Base-by-base conservation (phyloP, 2,113 vertebrate species). In the Isichthys henryi region DNA sequence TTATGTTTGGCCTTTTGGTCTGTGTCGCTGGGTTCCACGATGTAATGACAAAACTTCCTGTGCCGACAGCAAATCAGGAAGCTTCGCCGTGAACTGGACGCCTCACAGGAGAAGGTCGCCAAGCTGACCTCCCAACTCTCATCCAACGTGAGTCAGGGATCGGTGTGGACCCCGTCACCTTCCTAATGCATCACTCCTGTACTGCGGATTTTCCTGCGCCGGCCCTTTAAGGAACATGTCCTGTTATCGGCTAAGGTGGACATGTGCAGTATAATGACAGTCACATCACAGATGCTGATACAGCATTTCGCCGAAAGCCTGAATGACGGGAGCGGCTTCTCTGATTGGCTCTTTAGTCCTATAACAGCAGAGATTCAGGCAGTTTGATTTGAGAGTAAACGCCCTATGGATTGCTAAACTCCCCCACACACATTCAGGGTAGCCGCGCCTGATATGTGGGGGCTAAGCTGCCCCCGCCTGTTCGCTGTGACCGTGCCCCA, bases 71-170 rank as follows among this genome's bases (percentile, higher is more conserved):
- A 98, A 97, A 97, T 98, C 91, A 96, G 97, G 91, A 98, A 97
- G 90, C 94, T 98, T n/a, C 93, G 97, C 58, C 95, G 97, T 89
- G 97, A 97, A 48, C 91, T 98, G 87, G 96, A 97, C 89, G 96
- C 97, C 21, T 98, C 97, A 0, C 97, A 98, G 90, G 97, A 97
- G 92, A 98, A 98, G 93, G 97, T 98, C 70, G 97, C 97, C 27
- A 97, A 96, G 0, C 96, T 98, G 49, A 98, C 97, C 43, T 97
- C 96, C 87, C 97, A 98, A 0, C 95, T 98, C 86, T 97, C 96
- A 87, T 96, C 97, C 91, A 98, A 98, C 88, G 97, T 97, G 94
- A 97, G 97, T 96, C 82, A 52, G 8, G 3, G 11, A 17, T 43
- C 80, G 17, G 21, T 8, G 7, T 45, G 43, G 35, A n/a, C 21